These are phyloP conservation scores for Echinometra lucunter DNA, from an alignment of 53 echinoderm and acorn worm genomes.

Conservation along the genomic window DNA sequence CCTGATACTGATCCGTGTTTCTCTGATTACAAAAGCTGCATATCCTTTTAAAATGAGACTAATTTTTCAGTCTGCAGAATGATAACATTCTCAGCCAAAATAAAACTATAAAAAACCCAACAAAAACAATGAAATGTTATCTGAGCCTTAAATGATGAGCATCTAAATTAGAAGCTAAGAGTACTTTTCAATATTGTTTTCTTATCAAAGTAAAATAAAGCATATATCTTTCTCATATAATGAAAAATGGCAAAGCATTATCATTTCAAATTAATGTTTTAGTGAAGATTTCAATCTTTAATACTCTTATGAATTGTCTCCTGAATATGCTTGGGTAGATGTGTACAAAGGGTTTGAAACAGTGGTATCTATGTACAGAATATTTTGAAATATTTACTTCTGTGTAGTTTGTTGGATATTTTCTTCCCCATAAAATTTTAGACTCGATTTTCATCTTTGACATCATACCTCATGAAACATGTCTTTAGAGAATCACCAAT, in stretches of 20 bases:
- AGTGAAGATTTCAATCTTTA: too few species aligned
- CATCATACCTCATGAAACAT: not conserved
- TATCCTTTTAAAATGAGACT: not conserved
- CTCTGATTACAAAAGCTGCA: not conserved
- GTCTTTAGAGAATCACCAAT: not conserved
- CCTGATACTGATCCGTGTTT: not conserved
- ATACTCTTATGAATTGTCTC: too few species aligned
- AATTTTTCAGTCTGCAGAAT: not conserved
- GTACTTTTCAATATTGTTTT: too few species aligned
- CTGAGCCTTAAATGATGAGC: not conserved
- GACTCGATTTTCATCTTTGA: not conserved
- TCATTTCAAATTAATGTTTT: too few species aligned
- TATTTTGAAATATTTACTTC: not conserved
- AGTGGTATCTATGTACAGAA: not conserved
- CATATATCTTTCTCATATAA: too few species aligned
- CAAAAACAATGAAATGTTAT: too few species aligned
- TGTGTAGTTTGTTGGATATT: not conserved
- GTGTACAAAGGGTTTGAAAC: too few species aligned
- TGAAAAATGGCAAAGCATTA: too few species aligned
- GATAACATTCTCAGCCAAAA: not conserved
- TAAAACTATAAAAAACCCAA: too few species aligned
- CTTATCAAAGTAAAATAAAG: too few species aligned
- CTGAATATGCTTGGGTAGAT: too few species aligned
- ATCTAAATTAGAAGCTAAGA: not conserved
- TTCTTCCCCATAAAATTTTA: too few species aligned